Evolutionary conservation across 2,888 invertebrate genomes (phyloP).

Genomic region (Drosophila parthenogenetica): DNA sequence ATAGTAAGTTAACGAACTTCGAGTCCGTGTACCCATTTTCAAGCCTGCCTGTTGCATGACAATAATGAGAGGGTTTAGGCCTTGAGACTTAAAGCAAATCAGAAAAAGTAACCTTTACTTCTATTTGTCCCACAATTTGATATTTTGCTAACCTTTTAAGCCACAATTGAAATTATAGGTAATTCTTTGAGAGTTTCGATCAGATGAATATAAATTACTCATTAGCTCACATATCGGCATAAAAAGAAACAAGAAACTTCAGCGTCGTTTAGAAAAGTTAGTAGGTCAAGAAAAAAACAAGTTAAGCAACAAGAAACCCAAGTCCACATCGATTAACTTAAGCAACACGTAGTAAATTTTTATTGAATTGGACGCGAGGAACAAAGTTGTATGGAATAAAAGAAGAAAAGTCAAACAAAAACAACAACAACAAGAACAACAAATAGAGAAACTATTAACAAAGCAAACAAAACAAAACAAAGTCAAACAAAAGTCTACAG

Average conservation of each 20-base stretch:
- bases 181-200: slow-evolving; percentile 15
- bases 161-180: slow-evolving; percentile 31
- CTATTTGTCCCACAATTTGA: neutral
- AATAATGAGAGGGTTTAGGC: neutral
- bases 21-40: neutral
- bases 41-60: neutral
- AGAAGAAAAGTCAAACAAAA: slow-evolving; percentile 6
- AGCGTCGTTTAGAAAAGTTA: slow-evolving; percentile 1
- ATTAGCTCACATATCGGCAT: slow-evolving; percentile 17
- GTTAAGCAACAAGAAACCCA: slow-evolving; percentile 1
- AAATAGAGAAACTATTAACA: slow-evolving; percentile 58
- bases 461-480: slow-evolving; percentile 53
- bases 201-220: slow-evolving; percentile 24
- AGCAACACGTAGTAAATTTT: slow-evolving; percentile 64
- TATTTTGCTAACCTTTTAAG: neutral
- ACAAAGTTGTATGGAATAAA: slow-evolving; percentile 11
- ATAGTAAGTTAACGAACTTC: slow-evolving; percentile 17
- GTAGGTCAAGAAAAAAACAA: slow-evolving; percentile 15
- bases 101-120: neutral
- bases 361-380: slow-evolving; percentile 59
- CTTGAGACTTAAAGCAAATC: neutral
- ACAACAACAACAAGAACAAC: slow-evolving; percentile 5
- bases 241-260: neutral
- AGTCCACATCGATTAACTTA: slow-evolving; percentile 54
- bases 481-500: slow-evolving; percentile 35